Conservation (phyloP, 2,113 vertebrate genomes). For the Peucedramus taeniatus region DNA sequence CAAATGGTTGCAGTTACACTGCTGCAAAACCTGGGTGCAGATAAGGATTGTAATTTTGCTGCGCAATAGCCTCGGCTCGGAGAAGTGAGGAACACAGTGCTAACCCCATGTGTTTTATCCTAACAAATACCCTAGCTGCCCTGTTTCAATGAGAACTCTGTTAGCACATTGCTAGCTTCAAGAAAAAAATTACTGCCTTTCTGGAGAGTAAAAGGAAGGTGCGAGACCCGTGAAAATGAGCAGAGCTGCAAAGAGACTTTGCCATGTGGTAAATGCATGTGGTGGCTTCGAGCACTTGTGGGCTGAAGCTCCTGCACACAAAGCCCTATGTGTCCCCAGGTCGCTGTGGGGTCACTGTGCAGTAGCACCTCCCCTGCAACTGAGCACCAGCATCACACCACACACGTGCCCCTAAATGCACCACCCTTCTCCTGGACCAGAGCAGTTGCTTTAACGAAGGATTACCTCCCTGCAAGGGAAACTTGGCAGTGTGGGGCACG, state of each 20-base stretch:
- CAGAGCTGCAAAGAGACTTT: background rate
- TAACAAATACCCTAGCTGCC: background rate
- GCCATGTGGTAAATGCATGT: fast-evolving
- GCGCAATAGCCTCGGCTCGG: fast-evolving
- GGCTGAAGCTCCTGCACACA: background rate
- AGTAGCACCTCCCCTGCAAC: background rate
- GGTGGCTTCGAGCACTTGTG: background rate
- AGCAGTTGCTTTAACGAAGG: background rate
- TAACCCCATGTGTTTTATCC: background rate
- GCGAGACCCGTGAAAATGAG: background rate
- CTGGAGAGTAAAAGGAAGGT: background rate
- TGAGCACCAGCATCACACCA: background rate
- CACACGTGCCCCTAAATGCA: background rate
- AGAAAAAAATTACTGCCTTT: background rate
- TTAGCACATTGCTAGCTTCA: background rate
- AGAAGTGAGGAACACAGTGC: background rate
- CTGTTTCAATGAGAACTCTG: background rate
- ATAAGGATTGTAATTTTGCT: background rate
- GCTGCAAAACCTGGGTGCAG: background rate
- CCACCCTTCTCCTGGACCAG: background rate
- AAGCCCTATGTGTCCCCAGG: background rate
- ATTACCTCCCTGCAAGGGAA: background rate
- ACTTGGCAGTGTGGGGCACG: fast-evolving
- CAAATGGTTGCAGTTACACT: background rate
- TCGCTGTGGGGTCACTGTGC: background rate